These are phyloP conservation scores for Pogonomyrmex barbatus DNA, from an alignment of 1,140 invertebrate genomes.

Conservation along the genomic window DNA sequence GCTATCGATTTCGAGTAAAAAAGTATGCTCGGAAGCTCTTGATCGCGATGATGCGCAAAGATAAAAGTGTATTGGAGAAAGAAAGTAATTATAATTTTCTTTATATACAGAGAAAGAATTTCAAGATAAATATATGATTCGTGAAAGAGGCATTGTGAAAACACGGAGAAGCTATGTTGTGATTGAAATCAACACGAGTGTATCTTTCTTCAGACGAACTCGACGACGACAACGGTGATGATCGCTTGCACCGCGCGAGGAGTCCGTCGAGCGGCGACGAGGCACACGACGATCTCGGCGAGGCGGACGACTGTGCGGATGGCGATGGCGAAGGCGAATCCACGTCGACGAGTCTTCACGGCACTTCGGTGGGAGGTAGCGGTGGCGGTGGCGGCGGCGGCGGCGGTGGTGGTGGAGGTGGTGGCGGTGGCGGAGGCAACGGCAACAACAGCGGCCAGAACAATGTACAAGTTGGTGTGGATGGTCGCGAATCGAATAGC, in stretches of 20 bases:
- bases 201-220: conserved; percentile 81
- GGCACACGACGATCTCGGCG: conserved; percentile 90
- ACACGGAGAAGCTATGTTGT: not conserved
- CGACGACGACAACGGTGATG: conserved; percentile 82
- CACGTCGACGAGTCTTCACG: conserved; percentile 76
- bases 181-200: not conserved
- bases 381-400: conserved; percentile 86
- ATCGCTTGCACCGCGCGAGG: conserved; percentile 79
- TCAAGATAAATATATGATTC: not conserved
- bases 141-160: not conserved
- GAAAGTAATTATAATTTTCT: not conserved
- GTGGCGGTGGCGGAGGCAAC: conserved; percentile 63
- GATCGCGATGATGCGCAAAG: not conserved
- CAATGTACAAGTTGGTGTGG: conserved; percentile 81
- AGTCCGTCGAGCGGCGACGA: conserved; percentile 88
- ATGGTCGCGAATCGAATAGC: conserved; percentile 86
- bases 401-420: conserved; percentile 71
- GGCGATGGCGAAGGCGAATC: conserved; percentile 88
- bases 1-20: conserved; percentile 8
- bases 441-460: conserved; percentile 64
- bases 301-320: conserved; percentile 86
- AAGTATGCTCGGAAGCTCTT: not conserved
- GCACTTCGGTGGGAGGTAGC: conserved; percentile 82
- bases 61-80: not conserved
- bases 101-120: not conserved